Evolutionary conservation across 1,140 invertebrate species (phyloP).

Genomic region (Eupeodes corollae): DNA sequence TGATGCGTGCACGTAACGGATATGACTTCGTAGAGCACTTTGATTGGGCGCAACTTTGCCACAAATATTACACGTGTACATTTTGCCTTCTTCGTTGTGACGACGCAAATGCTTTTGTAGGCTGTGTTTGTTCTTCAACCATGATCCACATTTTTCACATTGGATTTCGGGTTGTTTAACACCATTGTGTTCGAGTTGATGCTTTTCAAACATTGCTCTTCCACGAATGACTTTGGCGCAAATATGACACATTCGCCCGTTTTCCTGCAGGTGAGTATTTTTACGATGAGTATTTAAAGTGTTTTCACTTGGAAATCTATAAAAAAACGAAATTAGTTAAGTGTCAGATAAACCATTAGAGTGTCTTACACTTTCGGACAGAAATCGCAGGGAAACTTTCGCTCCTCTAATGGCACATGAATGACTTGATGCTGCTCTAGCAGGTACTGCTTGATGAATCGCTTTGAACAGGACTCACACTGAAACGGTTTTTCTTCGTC

Average conservation of each 20-base stretch:
- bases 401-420: constrained; percentile 16
- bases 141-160: constrained; percentile 31
- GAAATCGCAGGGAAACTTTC: constrained; percentile 19
- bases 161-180: constrained; percentile 28
- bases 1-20: constrained; percentile 26
- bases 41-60: constrained; percentile 31
- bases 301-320: constrained; percentile 20
- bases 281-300: constrained; percentile 19
- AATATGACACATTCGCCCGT: constrained; percentile 30
- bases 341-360: no score
- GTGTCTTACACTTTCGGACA: constrained; percentile 20
- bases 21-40: constrained; percentile 29
- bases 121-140: constrained; percentile 33
- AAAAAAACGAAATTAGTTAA: neutral
- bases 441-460: constrained; percentile 27
- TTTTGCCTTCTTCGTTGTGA: constrained; percentile 17
- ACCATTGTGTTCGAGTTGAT: constrained; percentile 27
- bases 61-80: constrained; percentile 24
- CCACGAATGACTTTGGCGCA: constrained; percentile 31
- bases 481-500: constrained; percentile 25
- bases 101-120: constrained; percentile 27
- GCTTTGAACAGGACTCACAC: constrained; percentile 24
- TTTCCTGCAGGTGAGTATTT: constrained; percentile 18
- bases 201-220: constrained; percentile 22
- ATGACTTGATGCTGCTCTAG: constrained; percentile 25